Base-by-base conservation (phyloP, 2,113 vertebrate species). In the Cheirogaleus medius region DNA sequence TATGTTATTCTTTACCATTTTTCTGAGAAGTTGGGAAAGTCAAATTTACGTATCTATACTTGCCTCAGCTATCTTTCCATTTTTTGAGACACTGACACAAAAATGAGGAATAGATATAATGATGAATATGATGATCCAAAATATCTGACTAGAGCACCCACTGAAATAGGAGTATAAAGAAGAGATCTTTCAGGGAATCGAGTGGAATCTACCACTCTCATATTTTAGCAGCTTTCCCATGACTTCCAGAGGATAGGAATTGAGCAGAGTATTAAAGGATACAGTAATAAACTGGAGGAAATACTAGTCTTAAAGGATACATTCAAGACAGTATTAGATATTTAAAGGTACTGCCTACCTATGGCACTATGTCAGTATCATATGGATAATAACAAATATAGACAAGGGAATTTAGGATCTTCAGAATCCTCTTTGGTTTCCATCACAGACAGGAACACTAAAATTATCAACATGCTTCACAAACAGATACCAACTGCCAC, bases 401-500 rank as follows among this genome's bases (percentile, higher is more conserved):
- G 13, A 82, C 4, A 52, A 69, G 8, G 1, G 3, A 2, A 49
- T 77, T 82, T 58, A 66, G 42, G 25, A 37, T 39, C 71, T 89
- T 86, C 29, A 74, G 73, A 92, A 69, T 56, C 25, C 63, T 82
- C 81, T 89, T 87, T 58, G 54, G 25, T 84, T 95, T 86, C 14
- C 14, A 94, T 29, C 25, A 44, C 15, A 94, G 64, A 77, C 27
- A 92, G 39, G 42, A 91, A 77, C 18, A 54, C 56, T 73, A 77
- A 89, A 92, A 78, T 85, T 54, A 91, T 34, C 64, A 37, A n/a
- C 52, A 84, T 1, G 37, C 27, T 71, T 87, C 80, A 77, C 88
- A 94, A 85, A 90, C 52, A 97, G 83, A 93, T 52, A 86, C 78
- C 85, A 92, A 66, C 80, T 88, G 96, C 87, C 85, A 60, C 74